Conservation (phyloP, 2,888 invertebrate genomes). For the Tachina lurida region DNA sequence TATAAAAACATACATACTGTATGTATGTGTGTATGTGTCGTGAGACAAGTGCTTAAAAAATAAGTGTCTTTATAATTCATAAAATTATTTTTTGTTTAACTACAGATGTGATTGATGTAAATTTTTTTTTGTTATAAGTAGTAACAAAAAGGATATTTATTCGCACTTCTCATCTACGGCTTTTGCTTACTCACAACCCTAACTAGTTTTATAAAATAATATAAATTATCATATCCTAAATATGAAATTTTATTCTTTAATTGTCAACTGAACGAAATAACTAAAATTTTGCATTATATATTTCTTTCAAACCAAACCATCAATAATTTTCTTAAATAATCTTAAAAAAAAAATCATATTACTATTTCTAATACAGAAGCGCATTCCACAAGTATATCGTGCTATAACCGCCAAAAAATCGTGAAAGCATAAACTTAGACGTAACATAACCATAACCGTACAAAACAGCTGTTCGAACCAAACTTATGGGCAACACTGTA, state of each 20-base stretch:
- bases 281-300: constrained; percentile 24
- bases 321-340: not conserved
- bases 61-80: constrained; percentile 65
- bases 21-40: constrained; percentile 21
- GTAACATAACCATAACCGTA: no score
- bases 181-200: constrained; percentile 67
- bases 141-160: constrained; percentile 65
- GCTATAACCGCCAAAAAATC: no score
- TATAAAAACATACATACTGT: constrained; percentile 12
- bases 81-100: constrained; percentile 35
- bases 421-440: no score
- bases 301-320: not conserved
- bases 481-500: no score
- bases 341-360: constrained; percentile 22
- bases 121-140: constrained; percentile 49
- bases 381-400: no score
- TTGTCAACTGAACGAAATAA: constrained; percentile 28
- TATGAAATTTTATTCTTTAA: not conserved
- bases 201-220: constrained; percentile 26
- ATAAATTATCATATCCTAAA: not conserved
- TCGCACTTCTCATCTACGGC: constrained; percentile 4
- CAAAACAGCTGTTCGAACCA: no score
- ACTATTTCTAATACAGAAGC: not conserved
- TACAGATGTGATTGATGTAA: constrained; percentile 47
- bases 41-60: constrained; percentile 70